phyloP scores from a whole-genome alignment of 64 coral and sea anemone species.

The Trachythela sp. region DNA sequence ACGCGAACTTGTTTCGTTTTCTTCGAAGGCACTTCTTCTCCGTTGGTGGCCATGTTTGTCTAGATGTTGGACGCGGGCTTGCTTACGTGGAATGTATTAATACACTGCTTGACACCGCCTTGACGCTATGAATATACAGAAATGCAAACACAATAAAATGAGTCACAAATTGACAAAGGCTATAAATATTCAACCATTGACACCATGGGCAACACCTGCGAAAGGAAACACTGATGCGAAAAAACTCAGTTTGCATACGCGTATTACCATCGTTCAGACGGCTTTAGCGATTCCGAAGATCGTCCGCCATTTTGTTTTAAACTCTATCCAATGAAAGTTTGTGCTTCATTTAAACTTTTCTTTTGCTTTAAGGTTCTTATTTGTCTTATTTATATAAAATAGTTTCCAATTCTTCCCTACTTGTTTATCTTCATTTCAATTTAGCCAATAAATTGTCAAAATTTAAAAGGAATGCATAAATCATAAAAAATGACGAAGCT shows the following conservation, averaged over 20 bases:
- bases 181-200: background rate
- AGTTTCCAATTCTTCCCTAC: too few species aligned
- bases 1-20: slow-evolving; percentile 72
- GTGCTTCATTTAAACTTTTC: background rate
- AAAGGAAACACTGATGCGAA: background rate
- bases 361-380: too few species aligned
- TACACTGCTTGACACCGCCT: background rate
- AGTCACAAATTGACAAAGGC: background rate
- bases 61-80: background rate
- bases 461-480: too few species aligned
- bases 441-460: too few species aligned
- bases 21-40: slow-evolving; percentile 23
- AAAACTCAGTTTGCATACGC: background rate
- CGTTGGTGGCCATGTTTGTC: background rate
- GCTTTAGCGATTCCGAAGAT: background rate
- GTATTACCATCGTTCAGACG: background rate
- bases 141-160: background rate
- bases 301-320: background rate
- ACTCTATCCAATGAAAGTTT: background rate
- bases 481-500: too few species aligned
- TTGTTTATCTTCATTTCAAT: too few species aligned
- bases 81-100: background rate
- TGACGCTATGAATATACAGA: background rate
- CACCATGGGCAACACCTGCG: background rate
- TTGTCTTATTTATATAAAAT: too few species aligned